Evolutionary conservation across 2,888 invertebrate species (phyloP).

Genomic region (Trissonchulus sp.): DNA sequence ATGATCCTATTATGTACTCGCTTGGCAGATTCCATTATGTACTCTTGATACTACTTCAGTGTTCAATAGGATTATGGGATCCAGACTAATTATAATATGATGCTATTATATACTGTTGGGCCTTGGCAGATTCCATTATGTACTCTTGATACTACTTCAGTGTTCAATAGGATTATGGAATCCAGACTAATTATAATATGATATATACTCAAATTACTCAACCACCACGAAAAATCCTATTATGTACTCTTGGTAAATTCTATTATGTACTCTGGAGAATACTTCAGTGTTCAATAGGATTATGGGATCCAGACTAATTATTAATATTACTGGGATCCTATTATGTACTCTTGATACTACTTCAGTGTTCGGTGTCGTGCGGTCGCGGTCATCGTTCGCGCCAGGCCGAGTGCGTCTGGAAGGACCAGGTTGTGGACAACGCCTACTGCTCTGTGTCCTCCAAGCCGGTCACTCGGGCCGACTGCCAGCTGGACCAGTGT

Average conservation of each 20-base stretch:
- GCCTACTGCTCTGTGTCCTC: constrained; percentile 43
- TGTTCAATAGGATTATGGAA: too few species aligned
- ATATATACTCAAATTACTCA: too few species aligned
- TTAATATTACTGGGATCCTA: not conserved
- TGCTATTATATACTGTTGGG: too few species aligned
- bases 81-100: too few species aligned
- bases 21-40: not conserved
- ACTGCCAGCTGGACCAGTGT: constrained; percentile 43
- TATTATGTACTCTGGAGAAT: not conserved
- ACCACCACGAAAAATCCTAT: too few species aligned
- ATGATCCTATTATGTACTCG: too few species aligned
- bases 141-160: not conserved
- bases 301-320: too few species aligned
- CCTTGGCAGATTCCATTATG: too few species aligned
- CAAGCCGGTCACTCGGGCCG: constrained; percentile 38
- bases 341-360: not conserved
- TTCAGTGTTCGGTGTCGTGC: constrained; percentile 49
- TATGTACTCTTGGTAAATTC: too few species aligned
- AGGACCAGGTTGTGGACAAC: constrained; percentile 46
- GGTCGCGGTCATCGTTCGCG: constrained; percentile 45
- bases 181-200: too few species aligned
- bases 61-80: too few species aligned
- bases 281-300: not conserved
- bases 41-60: not conserved
- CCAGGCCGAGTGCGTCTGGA: constrained; percentile 44